Evolutionary conservation across 2,888 invertebrate genomes (phyloP), one percentile per base, ranked within the genome.

Genomic region (Cosmorhoe ocellata): DNA sequence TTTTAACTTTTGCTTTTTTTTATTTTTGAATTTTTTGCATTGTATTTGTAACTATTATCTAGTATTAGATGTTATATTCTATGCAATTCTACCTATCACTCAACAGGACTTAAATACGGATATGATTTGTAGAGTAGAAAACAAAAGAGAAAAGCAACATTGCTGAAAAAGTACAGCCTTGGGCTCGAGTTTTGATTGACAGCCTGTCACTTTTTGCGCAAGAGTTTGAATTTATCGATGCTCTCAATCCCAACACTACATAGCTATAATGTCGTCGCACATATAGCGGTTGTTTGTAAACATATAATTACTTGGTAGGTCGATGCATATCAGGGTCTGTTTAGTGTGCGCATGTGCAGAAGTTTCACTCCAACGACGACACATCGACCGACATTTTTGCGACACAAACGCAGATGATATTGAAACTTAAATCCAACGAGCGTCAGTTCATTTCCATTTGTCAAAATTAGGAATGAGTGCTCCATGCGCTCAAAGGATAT

Each of bases 221-320:
- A 13, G 24, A 1, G 6, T 12, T 24, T 31, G 28, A 24, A 42
- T 27, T 28, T 26, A 50, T 60, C 53, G 41, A 51, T 58, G 28
- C 13, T 27, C 37, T 26, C 8, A 37, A 50, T 61, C 71, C 50
- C 82, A 75, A 69, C 80, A 66, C 79, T 72, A 69, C 58, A 50
- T 40, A 52, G 51, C 63, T 64, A 61, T 56, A 64, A 69, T 68
- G 68, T 65, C 53, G 67, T 69, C 69, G 64, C 67, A 73, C 69
- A 69, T 71, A 77, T 71, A 69, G 71, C 58, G 64, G 68, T 70
- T 82, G 84, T 86, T 87, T 79, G 87, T 85, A 89, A 90, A 89
- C 88, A 88, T 90, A 87, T 89, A 88, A 89, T 90, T 90, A 90
- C 80, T 83, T 78, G 84, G 88, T 89, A 85, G 81, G 83, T 82